Evolutionary conservation across 2,888 invertebrate genomes (phyloP), one percentile per base, ranked within the genome.

Genomic region (Sarcophaga variegata): DNA sequence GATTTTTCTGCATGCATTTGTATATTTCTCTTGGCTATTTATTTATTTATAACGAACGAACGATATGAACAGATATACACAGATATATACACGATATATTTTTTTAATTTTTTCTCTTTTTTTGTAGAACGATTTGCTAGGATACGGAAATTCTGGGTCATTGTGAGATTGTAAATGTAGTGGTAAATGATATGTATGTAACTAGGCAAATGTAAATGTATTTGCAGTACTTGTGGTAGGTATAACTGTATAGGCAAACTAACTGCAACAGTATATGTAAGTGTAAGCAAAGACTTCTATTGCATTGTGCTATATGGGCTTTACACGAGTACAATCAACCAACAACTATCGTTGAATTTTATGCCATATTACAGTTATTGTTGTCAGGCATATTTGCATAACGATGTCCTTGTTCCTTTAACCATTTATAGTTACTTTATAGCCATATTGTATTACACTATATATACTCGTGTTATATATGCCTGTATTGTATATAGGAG

Each of bases 381-480:
- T 90, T 92, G 91, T 91, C 90, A 90, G 66, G 78, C 69, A 80
- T 66, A 87, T 83, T 86, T 82, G 81, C 87, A 86, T 84, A 85
- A 80, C 82, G 81, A 71, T 77, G 88, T 88, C 87, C 88, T 87
- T 87, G 83, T 81, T 81, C 76, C 62, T 77, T 87, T 81, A 82
- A 66, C 70, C 83, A 79, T 86, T 85, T 86, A 90, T 88, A 88
- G 90, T 89, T 90, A 89, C 89, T 90, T 88, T 89, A 86, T 83
- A n/a, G 25, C 63, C 54, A 14, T 14, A 14, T 14, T 4, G 54
- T 12, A 4, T 54, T 54, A 54, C 17, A 54, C 17, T 54, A 4
- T 54, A 54, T 54, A 17, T 17, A 54, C 37, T 37, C 0, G 37
- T 37, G 37, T 37, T 37, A 37, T 37, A 2, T 37, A 37, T 37